Evolutionary conservation across 1,140 invertebrate species (phyloP).

Genomic region (Anadara kagoshimensis): DNA sequence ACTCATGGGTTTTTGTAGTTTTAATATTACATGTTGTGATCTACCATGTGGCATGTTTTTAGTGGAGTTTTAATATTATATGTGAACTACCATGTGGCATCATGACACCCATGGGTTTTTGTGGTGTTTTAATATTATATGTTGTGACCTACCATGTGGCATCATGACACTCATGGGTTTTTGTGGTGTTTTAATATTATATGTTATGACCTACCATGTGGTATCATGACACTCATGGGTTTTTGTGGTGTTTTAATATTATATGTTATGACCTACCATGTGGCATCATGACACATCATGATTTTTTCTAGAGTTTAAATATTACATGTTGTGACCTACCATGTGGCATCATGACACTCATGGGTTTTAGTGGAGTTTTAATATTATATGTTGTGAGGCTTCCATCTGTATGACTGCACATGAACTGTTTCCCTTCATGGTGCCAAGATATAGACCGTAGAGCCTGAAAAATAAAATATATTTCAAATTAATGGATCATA

Average conservation of each 20-base stretch:
- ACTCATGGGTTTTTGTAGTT: no score
- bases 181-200: no score
- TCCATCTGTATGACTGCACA: slow-evolving; percentile 96
- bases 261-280: background rate
- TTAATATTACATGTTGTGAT: no score
- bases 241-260: no score
- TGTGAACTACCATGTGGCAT: no score
- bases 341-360: slow-evolving; percentile 90
- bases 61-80: no score
- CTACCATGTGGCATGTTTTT: slow-evolving; percentile 3
- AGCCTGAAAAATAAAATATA: slow-evolving; percentile 75
- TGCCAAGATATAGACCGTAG: slow-evolving; percentile 95
- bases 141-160: slow-evolving; percentile 6
- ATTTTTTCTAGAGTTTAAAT: no score
- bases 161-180: background rate
- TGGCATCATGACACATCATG: background rate
- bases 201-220: background rate
- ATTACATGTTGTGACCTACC: slow-evolving; percentile 82
- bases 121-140: no score
- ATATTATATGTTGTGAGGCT: slow-evolving; percentile 94
- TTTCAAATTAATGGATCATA: background rate
- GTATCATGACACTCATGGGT: slow-evolving; percentile 2
- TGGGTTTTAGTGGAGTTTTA: slow-evolving; percentile 84
- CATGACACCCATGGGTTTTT: no score
- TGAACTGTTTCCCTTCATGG: slow-evolving; percentile 98